Base-by-base conservation (phyloP, 2,797 vertebrate species). In the Novumbra hubbsi region DNA sequence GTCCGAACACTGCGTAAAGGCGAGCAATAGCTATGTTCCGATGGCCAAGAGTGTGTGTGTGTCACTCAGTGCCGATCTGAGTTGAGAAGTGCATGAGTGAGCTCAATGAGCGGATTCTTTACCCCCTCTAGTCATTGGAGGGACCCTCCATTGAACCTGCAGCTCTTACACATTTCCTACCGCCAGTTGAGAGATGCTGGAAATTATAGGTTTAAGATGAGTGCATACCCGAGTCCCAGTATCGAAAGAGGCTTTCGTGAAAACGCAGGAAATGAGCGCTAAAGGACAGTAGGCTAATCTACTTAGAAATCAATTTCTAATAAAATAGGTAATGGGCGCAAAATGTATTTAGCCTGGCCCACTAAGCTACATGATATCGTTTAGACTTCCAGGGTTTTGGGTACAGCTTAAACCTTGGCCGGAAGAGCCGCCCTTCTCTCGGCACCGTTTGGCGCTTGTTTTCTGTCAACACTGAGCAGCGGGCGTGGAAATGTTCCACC, bases 141-240 rank as follows among this genome's bases (percentile, higher is more conserved):
- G 91, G 90, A 93, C 84, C 87, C 88, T 87, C 87, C 76, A 88
- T 91, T 87, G 89, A 91, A 92, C 84, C 87, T 86, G 76, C 84
- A 82, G 84, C 80, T 77, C 86, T 92, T 91, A 91, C 52, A 73
- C 80, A 89, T 93, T 94, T 93, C 92, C 90, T 94, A 83, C 85
- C 82, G 85, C 76, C 79, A 86, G 81, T 88, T 94, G 92, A 93
- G 80, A 91, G 90, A 93, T 89, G 90, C 81, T 81, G 73, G 83
- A 90, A 94, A 94, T 91, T 91, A 92, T 78, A 93, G 87, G 89
- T 84, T 92, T 90, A 81, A 45, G 65, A 73, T 48, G 27, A 65
- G 34, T 4, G 5, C 49, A 87, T 86, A 80, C 12, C 65, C 80
- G 63, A 71, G 32, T 6, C 79, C 83, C 45, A 24, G 65, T 79